phyloP scores from a whole-genome alignment of 2,113 vertebrate species.

The Elachura formosa region DNA sequence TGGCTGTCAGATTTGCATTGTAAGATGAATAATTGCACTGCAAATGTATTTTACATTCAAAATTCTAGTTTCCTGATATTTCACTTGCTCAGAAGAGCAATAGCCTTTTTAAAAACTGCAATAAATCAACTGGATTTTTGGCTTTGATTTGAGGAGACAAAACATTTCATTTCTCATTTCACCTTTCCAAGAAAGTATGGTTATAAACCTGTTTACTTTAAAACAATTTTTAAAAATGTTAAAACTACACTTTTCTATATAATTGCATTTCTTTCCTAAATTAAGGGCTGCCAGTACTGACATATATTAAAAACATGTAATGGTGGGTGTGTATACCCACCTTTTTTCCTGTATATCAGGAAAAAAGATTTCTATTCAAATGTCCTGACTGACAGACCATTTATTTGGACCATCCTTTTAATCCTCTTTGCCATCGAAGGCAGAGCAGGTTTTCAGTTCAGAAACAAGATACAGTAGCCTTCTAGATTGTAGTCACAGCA shows the following conservation, averaged over 20 bases:
- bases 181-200: not conserved
- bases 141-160: not conserved
- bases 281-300: not conserved
- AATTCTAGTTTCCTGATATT: not conserved
- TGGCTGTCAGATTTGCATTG: slow-evolving; percentile 9
- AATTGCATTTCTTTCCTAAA: not conserved
- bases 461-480: not conserved
- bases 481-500: not conserved
- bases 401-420: not conserved
- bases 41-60: not conserved
- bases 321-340: not conserved
- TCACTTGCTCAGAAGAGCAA: not conserved
- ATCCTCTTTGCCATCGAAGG: not conserved
- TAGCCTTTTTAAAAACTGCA: not conserved
- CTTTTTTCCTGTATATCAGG: no score
- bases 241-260: not conserved
- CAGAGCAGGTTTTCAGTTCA: not conserved
- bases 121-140: not conserved
- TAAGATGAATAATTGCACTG: not conserved
- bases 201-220: not conserved
- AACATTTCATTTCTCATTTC: not conserved
- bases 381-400: not conserved
- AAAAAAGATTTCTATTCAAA: not conserved
- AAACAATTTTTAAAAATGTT: not conserved
- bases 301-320: not conserved